Evolutionary conservation across 2,888 invertebrate genomes (phyloP).

Genomic region (Invenusta paracnida): DNA sequence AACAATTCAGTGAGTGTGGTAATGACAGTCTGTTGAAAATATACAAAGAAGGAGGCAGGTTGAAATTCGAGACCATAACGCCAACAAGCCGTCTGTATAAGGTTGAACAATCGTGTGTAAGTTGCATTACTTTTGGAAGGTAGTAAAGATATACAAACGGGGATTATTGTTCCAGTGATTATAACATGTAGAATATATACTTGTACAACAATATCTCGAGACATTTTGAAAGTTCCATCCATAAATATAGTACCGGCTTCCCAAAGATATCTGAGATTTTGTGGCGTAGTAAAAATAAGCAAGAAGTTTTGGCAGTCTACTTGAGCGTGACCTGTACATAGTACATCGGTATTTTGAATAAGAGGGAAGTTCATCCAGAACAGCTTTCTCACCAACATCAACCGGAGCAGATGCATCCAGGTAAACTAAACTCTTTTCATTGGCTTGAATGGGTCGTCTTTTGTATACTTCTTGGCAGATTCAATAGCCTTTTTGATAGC

Average conservation of each 20-base stretch:
- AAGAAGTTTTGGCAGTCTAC: constrained; percentile 6
- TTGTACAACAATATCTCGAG: constrained; percentile 14
- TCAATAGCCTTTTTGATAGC: not conserved
- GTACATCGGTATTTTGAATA: constrained; percentile 5
- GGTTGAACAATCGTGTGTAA: constrained; percentile 19
- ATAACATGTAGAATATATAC: not conserved
- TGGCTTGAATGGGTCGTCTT: constrained; percentile 8
- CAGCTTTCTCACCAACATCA: constrained; percentile 23
- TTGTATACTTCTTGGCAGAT: not conserved
- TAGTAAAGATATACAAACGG: constrained; percentile 8
- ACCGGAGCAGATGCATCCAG: constrained; percentile 8
- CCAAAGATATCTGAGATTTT: constrained; percentile 21
- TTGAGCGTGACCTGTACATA: constrained; percentile 2
- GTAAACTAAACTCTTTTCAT: constrained; percentile 13
- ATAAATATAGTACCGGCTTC: constrained; percentile 16
- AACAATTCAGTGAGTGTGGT: not conserved
- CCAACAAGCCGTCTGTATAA: not conserved
- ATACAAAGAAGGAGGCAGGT: not conserved
- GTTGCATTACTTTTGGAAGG: constrained; percentile 8
- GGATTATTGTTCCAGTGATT: constrained; percentile 18
- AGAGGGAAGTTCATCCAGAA: not conserved
- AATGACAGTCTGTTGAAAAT: not conserved
- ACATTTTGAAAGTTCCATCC: constrained; percentile 21
- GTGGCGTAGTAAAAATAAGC: not conserved
- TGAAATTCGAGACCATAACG: constrained; percentile 11